Base-by-base conservation (phyloP, 2,888 invertebrate species). In the Anodontia alba region DNA sequence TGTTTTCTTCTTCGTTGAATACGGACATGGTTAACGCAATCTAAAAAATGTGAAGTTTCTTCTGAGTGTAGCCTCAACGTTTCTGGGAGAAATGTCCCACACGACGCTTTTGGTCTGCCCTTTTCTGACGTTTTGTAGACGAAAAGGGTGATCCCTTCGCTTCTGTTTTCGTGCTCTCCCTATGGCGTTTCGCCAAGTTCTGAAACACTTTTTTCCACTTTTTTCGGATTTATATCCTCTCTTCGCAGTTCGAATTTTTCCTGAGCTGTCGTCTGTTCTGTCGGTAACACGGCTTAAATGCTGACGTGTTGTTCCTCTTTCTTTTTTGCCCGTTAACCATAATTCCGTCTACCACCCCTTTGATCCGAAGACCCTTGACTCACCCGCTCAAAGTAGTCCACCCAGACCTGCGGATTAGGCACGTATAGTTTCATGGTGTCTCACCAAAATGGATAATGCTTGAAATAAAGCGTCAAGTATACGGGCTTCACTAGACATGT, bases 1-100 rank as follows among this genome's bases (percentile, higher is more conserved):
- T 54, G 66, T 26, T 66, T 72, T 29, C 79, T 74, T 80, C 23
- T 26, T 51, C 10, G 10, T 43, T 70, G 33, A n/a, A 26, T n/a
- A 62, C 31, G 20, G 49, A 49, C 49, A n/a, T 49, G 49, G 8
- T 36, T 67, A 38, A 7, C 46, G 33, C 15, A 26, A 20, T 31
- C 17, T 33, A 17, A 23, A n/a, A 29, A 7, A 23, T 57, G 51
- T 54, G 36, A 15, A 36, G 26, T 17, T 23, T 42, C 46, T 76
- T 70, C n/a, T 36, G 38, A 29, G 12, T 33, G 51, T 42, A n/a
- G n/a, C n/a, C n/a, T n/a, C n/a, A n/a, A n/a, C n/a, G n/a, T n/a
- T n/a, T n/a, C n/a, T n/a, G n/a, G n/a, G n/a, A n/a, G n/a, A n/a
- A n/a, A n/a, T n/a, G n/a, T n/a, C n/a, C n/a, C n/a, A n/a, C n/a